Percentiles rank a stretch among this genome's conserved stretches.
Conservation (phyloP, 2,888 invertebrate genomes). For the Rhimphoctona megacephalus region DNA sequence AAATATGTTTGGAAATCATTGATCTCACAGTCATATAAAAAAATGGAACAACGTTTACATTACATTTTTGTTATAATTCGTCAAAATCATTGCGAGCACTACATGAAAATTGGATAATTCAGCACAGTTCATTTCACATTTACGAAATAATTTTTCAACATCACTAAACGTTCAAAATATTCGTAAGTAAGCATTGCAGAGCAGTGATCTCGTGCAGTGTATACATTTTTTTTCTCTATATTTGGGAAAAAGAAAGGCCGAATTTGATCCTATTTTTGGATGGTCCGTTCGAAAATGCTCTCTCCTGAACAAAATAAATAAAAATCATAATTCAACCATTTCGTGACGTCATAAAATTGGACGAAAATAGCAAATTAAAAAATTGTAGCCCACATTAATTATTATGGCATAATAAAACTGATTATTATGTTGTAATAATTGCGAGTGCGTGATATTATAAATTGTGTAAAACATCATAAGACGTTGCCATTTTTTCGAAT, state of each 20-base stretch:
- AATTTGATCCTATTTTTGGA: not conserved
- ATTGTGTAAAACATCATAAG: not conserved
- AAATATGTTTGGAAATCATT: not conserved
- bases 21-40: not conserved
- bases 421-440: not conserved
- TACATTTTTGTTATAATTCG: not conserved
- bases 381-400: not conserved
- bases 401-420: not conserved
- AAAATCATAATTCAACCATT: not conserved
- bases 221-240: not conserved
- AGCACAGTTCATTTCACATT: not conserved
- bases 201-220: not conserved
- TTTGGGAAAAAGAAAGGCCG: not conserved
- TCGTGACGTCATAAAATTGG: not conserved
- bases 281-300: not conserved
- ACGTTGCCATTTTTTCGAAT: not conserved
- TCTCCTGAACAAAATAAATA: not conserved
- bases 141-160: not conserved
- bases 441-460: not conserved
- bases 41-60: no score
- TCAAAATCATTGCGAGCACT: not conserved
- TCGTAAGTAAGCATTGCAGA: not conserved
- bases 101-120: not conserved
- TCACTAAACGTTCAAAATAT: not conserved
- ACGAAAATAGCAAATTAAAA: not conserved